Evolutionary conservation across 2,888 invertebrate genomes (phyloP), one percentile per base, ranked within the genome.

Genomic region (Hydraecia micacea): DNA sequence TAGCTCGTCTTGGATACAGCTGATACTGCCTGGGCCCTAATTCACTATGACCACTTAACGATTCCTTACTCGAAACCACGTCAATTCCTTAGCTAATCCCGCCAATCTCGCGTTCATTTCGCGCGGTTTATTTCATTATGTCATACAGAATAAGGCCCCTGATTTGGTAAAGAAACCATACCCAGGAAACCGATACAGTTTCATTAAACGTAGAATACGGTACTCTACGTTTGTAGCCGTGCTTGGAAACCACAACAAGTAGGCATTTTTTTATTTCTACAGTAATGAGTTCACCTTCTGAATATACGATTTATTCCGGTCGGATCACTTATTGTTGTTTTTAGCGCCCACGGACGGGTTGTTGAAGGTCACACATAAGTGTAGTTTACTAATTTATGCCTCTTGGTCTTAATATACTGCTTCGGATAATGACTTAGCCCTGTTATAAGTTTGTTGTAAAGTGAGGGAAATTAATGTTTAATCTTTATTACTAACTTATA

Each of bases 401-500:
- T 83, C 81, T 87, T 87, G 86, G 86, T 86, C 83, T 83, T 75
- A 80, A 36, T 67, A 42, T 70, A 79, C 55, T 73, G 46, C 77
- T 70, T 75, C 58, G 7, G 62, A 63, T 78, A 67, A 85, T 77
- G 70, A 65, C 58, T 79, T 66, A 77, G 73, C 49, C 42, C 21
- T 46, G 70, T 58, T 66, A 65, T 65, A 69, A 77, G 74, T 77
- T 79, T 65, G 62, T n/a, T 70, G 25, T 79, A 46, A 25, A 49
- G 25, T 15, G 8, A 49, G 32, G 5, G 9, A 49, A 69, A 15
- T 25, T 32, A 5, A 6, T 49, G 49, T 2, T 15, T 49, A 49
- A 32, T 13, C 13, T 46, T 46, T 28, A 28, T 13, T 46, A 46
- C 13, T 13, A 15, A 15, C 21, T 68, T 32, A 42, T n/a, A 46